Base-by-base conservation (phyloP, 2,113 vertebrate species). In the Lynx canadensis region DNA sequence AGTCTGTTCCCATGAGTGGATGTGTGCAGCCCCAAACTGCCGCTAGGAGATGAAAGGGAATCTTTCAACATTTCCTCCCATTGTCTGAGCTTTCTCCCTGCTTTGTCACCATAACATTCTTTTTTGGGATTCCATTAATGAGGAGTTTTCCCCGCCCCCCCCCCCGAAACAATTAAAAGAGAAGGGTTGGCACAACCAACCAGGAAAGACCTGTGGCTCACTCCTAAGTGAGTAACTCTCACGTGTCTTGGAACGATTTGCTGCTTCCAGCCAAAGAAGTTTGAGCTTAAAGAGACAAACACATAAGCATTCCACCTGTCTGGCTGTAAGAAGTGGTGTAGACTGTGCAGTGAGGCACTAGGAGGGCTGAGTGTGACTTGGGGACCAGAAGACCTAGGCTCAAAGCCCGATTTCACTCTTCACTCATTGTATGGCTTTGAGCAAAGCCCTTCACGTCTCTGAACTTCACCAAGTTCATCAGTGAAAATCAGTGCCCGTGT, bases 51-150 rank as follows among this genome's bases (percentile, higher is more conserved):
- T 4, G 73, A 98, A 97, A 97, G 95, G 95, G 96, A 98, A 97
- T 96, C 81, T 98, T 97, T 98, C 94, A 93, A 88, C 92, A 91
- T 95, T 98, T 99, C 98, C 98, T 98, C 92, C 97, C 95, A 96
- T 98, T 99, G 98, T 98, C 95, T 97, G 96, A 52, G 95, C 97
- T 98, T 98, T 96, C 97, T 98, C 91, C 97, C 98, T 98, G 96
- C 97, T 97, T 95, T 97, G 97, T 96, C 94, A 97, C 91, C 52
- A 3, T 73, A 97, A 76, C 94, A 96, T 94, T 97, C 97, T 97
- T 98, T 96, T 95, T 74, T 97, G 96, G 95, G 97, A 98, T 97
- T 96, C 92, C 87, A 82, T 80, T 91, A 86, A 92, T 73, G 27
- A 79, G 65, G 1, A 83, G 8, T 57, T 97, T 94, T 95, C 95